These are phyloP conservation scores for Barypeithes pellucidus DNA, from an alignment of 2,888 invertebrate genomes.

Conservation along the genomic window DNA sequence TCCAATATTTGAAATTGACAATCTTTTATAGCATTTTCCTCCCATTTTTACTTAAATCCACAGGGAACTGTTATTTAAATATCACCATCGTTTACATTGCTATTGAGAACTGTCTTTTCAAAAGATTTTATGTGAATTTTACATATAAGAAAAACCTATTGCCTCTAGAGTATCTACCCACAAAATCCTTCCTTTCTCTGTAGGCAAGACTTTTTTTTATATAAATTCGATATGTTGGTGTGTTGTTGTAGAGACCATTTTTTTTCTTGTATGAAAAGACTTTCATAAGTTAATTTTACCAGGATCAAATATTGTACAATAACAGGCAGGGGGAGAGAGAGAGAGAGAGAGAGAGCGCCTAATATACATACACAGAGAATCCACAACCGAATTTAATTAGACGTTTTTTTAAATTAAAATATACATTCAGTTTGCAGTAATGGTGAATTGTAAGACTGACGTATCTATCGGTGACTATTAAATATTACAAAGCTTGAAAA, in stretches of 20 bases:
- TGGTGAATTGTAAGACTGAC: no score
- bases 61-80: slow-evolving; percentile 20
- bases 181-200: slow-evolving; percentile 2
- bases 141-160: slow-evolving; percentile 11
- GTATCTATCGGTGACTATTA: no score
- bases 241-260: not conserved
- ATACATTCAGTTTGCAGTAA: no score
- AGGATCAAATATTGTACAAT: no score
- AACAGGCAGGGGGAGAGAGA: no score
- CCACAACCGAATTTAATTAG: no score
- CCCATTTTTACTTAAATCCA: slow-evolving; percentile 11
- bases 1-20: not conserved
- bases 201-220: slow-evolving; percentile 4
- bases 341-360: no score
- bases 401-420: no score
- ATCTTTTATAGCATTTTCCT: slow-evolving; percentile 9
- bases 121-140: slow-evolving; percentile 20
- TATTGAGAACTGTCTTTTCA: slow-evolving; percentile 6
- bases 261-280: not conserved
- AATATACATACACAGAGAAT: no score
- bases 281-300: no score
- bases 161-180: slow-evolving; percentile 3
- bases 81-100: slow-evolving; percentile 23
- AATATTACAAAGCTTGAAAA: no score
- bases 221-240: slow-evolving; percentile 8